A percentile compares a stretch with the other conserved stretches of the same genome.
Evolutionary conservation across 2,113 vertebrate genomes (phyloP).

Genomic region (Melanerpes formicivorus): DNA sequence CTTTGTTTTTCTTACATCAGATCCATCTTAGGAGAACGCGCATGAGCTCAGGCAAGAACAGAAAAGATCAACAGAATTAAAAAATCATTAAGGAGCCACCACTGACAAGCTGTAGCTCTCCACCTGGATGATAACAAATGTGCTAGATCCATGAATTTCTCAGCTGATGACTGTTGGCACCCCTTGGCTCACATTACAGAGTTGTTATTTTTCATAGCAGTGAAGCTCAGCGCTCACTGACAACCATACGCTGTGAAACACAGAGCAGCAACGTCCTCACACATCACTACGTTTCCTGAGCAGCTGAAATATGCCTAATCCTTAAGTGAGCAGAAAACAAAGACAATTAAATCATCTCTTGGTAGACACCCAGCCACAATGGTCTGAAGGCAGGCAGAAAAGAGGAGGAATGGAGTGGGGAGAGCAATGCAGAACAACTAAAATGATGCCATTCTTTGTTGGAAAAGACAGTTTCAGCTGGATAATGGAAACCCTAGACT

Average conservation of each 20-base stretch:
- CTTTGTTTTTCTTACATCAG: constrained; percentile 33
- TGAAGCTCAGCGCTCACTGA: neutral
- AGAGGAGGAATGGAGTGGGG: neutral
- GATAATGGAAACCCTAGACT: neutral
- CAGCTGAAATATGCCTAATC: neutral
- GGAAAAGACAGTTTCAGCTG: neutral
- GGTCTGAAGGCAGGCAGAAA: neutral
- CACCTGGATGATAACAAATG: neutral
- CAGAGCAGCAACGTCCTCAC: neutral
- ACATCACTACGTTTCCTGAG: neutral
- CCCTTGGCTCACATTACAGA: neutral
- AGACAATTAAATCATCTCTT: neutral
- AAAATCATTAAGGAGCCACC: constrained; percentile 38
- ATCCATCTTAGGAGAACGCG: neutral
- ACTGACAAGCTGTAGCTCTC: constrained; percentile 9
- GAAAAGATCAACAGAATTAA: neutral
- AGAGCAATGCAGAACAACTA: neutral
- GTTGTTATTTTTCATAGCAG: neutral
- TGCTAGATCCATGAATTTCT: neutral
- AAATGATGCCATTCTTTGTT: neutral
- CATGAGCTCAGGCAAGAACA: neutral
- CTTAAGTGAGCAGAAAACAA: neutral
- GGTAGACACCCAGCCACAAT: neutral
- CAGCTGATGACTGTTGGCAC: neutral
- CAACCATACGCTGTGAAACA: constrained; percentile 20